Evolutionary conservation across 2,888 invertebrate genomes (phyloP).

Genomic region (Thyatira batis): DNA sequence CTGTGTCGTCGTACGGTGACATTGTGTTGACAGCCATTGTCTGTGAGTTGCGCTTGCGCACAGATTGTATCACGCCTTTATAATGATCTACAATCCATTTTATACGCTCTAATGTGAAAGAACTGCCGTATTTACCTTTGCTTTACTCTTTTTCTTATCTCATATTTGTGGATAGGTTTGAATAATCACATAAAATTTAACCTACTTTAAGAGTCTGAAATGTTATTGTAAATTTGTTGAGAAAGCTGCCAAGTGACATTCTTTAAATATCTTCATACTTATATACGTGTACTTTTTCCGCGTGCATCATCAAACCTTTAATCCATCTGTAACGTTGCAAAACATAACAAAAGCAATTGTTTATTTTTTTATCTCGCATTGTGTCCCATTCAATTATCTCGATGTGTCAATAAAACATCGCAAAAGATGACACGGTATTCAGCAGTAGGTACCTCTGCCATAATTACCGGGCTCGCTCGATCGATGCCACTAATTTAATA

Average conservation of each 20-base stretch:
- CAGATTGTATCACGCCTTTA: conserved; percentile 32
- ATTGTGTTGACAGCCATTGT: conserved; percentile 72
- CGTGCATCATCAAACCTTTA: not conserved
- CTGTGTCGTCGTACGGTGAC: conserved; percentile 32
- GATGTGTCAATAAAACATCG: conserved; percentile 38
- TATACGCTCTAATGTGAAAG: conserved; percentile 2
- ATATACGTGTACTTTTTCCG: too few relatives aligned
- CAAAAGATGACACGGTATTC: conserved; percentile 44
- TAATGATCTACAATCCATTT: conserved; percentile 2
- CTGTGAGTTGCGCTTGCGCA: conserved; percentile 33
- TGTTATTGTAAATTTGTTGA: too few relatives aligned
- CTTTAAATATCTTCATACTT: not conserved
- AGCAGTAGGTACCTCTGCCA: conserved; percentile 39
- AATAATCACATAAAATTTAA: too few relatives aligned
- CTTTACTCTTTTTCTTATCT: not conserved
- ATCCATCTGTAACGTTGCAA: not conserved
- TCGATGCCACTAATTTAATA: conserved; percentile 76
- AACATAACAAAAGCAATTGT: not conserved
- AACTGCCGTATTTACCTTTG: not conserved
- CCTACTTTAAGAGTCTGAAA: too few relatives aligned
- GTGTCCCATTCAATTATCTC: conserved; percentile 26
- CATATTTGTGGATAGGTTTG: not conserved
- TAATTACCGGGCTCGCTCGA: conserved; percentile 60
- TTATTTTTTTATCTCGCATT: not conserved
- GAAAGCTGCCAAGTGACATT: not conserved